A percentile compares a stretch with the other conserved stretches of the same genome.
Conservation (phyloP, 2,888 invertebrate species). For the Drosophila seclusa region DNA sequence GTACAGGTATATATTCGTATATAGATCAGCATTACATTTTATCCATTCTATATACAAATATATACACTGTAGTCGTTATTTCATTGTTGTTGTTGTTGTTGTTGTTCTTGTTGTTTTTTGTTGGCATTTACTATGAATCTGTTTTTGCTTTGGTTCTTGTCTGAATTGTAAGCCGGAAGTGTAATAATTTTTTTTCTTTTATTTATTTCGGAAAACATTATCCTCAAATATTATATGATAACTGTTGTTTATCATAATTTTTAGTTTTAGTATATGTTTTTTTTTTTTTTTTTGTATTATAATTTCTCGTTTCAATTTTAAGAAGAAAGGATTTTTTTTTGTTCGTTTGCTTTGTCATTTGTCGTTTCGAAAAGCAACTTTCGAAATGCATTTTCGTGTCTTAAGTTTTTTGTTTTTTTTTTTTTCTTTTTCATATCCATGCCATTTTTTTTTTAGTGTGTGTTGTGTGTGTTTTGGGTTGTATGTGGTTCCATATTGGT, state of each 20-base stretch:
- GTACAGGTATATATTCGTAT: conserved; percentile 38
- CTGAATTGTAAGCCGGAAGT: conserved; percentile 67
- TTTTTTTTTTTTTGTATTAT: conserved; percentile 42
- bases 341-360: conserved; percentile 40
- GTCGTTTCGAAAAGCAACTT: conserved; percentile 50
- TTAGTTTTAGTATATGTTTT: conserved; percentile 26
- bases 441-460: conserved; percentile 52
- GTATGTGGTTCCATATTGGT: conserved; percentile 46
- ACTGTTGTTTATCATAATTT: conserved; percentile 44
- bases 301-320: conserved; percentile 54
- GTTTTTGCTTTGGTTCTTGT: conserved; percentile 36
- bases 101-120: conserved; percentile 57
- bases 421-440: conserved; percentile 52
- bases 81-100: conserved; percentile 56
- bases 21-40: conserved; percentile 2
- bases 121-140: conserved; percentile 74
- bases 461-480: conserved; percentile 41
- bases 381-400: conserved; percentile 44
- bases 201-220: conserved; percentile 24
- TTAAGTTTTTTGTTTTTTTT: conserved; percentile 14
- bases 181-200: conserved; percentile 34
- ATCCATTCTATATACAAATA: conserved; percentile 9
- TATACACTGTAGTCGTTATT: conserved; percentile 35
- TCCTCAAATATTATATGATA: conserved; percentile 51
- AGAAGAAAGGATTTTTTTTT: conserved; percentile 74